Evolutionary conservation across 2,113 vertebrate genomes (phyloP).

Genomic region (Atractosteus spatula): DNA sequence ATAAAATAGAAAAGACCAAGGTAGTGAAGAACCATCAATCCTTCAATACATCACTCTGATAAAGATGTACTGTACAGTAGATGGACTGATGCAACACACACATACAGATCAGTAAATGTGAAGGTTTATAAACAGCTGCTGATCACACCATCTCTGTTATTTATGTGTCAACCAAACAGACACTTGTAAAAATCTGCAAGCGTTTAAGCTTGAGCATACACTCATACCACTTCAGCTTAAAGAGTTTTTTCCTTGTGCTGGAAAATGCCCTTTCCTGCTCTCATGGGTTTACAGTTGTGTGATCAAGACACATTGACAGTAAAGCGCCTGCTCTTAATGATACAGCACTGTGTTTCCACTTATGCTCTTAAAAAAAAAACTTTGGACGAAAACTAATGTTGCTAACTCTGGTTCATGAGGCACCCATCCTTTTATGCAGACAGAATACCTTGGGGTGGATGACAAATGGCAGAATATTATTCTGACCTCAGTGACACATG

Average conservation of each 20-base stretch:
- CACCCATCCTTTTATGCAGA: too few relatives aligned
- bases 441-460: too few relatives aligned
- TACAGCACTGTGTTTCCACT: too few relatives aligned
- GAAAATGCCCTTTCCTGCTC: conserved; percentile 33
- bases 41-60: conserved; percentile 27
- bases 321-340: too few relatives aligned
- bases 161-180: conserved; percentile 32
- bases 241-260: conserved; percentile 43
- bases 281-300: too few relatives aligned
- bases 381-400: too few relatives aligned
- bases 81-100: conserved; percentile 16
- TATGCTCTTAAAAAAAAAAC: too few relatives aligned
- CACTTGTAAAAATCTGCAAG: conserved; percentile 59
- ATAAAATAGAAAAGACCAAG: too few relatives aligned
- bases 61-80: conserved; percentile 18
- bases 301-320: too few relatives aligned
- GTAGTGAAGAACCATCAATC: background rate
- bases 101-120: conserved; percentile 17
- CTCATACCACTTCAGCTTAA: conserved; percentile 35
- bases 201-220: conserved; percentile 40
- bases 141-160: conserved; percentile 32
- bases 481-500: too few relatives aligned
- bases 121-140: conserved; percentile 42
- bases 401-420: too few relatives aligned
- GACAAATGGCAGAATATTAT: too few relatives aligned